Conservation (phyloP, 2,888 invertebrate species). For the Schizaphis graminum region DNA sequence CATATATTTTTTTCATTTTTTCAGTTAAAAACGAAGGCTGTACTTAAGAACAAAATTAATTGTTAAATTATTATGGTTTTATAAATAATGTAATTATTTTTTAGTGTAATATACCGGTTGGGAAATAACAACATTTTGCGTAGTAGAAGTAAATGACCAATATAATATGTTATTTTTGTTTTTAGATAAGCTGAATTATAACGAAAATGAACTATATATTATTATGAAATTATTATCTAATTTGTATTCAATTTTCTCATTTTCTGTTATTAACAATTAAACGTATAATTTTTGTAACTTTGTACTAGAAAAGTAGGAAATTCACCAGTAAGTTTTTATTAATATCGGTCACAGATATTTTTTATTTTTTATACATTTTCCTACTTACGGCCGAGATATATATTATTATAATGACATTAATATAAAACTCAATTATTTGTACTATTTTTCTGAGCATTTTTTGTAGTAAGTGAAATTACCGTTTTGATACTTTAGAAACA, state of each 20-base stretch:
- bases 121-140: not conserved
- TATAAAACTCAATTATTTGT: not conserved
- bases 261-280: not conserved
- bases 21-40: not conserved
- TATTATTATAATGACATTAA: not conserved
- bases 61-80: not conserved
- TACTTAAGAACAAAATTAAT: not conserved
- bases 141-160: not conserved
- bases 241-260: not conserved
- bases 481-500: not conserved
- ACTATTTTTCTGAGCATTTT: not conserved
- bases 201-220: not conserved
- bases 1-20: not conserved
- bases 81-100: not conserved
- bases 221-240: not conserved
- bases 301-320: not conserved
- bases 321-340: not conserved
- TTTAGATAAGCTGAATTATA: not conserved
- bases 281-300: not conserved
- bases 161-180: not conserved
- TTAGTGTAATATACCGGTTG: not conserved
- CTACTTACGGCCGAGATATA: not conserved
- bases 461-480: not conserved
- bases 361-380: not conserved
- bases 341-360: not conserved